Base-by-base conservation (phyloP, 2,888 invertebrate species). In the Stenichneumon culpator region DNA sequence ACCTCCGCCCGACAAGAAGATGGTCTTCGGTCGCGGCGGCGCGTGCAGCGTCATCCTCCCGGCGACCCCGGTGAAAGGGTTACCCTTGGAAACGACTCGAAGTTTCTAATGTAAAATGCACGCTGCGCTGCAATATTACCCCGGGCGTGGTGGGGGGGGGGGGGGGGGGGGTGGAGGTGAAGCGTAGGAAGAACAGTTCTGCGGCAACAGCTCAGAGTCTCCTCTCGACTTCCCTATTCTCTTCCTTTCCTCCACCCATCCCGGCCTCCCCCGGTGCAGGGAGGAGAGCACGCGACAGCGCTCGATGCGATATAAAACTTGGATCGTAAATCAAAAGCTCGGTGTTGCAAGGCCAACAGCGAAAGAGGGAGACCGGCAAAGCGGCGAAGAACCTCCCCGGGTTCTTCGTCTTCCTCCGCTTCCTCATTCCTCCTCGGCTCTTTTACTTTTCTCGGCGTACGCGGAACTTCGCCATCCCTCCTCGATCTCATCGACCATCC, bases 51-150 rank as follows among this genome's bases (percentile, higher is more conserved):
- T 7, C 57, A 9, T 22, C 22, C 22, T 22, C n/a, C 57, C 19
- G 16, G 57, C 22, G 25, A 14, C 73, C 47, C 74, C 57, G 67
- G 86, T 50, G 80, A 70, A 65, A 82, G 82, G 85, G 86, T 88
- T 79, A 67, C 82, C 54, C 87, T 81, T 32, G 88, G 87, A 88
- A 89, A 89, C 86, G 87, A 88, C 86, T 89, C 72, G 83, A 90
- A 89, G 90, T 92, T 92, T 91, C 90, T 91, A 91, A 92, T 92
- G 92, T 91, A 91, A 92, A 92, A 93, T 92, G 89, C 90, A 91
- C 87, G 88, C 86, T 87, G 79, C 72, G 82, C 84, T 84, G 89
- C 90, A 90, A 92, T 92, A 92, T 92, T 90, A 91, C 89, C 87
- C 67, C 44, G 70, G 44, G 69, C 54, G 22, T n/a, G n/a, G n/a